Conservation (phyloP, 2,113 vertebrate genomes). For the Raphicerus campestris region DNA sequence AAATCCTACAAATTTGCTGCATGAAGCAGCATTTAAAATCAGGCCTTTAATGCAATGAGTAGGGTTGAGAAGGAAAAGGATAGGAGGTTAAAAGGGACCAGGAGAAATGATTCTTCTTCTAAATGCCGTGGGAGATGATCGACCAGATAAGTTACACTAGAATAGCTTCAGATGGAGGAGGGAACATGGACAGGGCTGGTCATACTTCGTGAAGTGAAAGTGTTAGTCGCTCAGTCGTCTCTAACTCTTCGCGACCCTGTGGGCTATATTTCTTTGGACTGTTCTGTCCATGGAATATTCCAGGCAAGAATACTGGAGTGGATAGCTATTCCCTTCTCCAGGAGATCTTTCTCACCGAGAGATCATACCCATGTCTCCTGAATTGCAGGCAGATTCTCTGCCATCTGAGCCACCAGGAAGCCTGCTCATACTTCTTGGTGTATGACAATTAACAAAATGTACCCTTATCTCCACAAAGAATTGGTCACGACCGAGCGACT, state of each 20-base stretch:
- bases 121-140: not conserved
- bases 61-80: not conserved
- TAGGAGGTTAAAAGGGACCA: not conserved
- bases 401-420: not conserved
- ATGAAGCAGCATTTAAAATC: not conserved
- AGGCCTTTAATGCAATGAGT: not conserved
- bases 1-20: not conserved
- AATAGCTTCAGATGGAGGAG: not conserved
- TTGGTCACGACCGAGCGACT: not conserved
- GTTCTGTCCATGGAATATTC: not conserved
- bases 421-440: not conserved
- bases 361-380: not conserved
- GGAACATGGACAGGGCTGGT: not conserved
- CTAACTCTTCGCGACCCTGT: not conserved
- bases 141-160: not conserved
- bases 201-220: not conserved
- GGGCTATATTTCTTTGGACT: not conserved
- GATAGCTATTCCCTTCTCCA: not conserved
- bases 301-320: not conserved
- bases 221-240: not conserved
- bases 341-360: not conserved
- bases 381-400: not conserved
- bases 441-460: not conserved
- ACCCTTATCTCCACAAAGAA: not conserved
- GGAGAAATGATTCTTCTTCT: not conserved